Percentiles rank a stretch among this genome's conserved stretches.
These are phyloP conservation scores for Agrotis clavis DNA, from an alignment of 2,888 invertebrate species.

Conservation along the genomic window DNA sequence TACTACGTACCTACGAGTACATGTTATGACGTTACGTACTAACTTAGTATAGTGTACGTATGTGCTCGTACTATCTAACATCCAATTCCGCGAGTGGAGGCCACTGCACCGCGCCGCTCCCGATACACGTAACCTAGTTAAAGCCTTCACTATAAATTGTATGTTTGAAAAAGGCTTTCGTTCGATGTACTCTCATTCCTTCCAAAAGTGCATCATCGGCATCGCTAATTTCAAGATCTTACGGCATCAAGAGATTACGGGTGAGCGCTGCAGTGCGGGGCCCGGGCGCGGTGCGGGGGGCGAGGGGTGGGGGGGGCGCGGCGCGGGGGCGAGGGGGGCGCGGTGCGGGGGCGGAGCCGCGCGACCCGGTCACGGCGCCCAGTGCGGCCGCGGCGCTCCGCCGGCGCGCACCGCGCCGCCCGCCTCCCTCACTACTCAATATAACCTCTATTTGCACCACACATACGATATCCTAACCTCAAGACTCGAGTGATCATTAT, in stretches of 20 bases:
- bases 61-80: slow-evolving; percentile 17
- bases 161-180: slow-evolving; percentile 58
- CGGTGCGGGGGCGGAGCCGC: slow-evolving; percentile 68
- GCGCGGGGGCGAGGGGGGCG: slow-evolving; percentile 48
- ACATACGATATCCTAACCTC: slow-evolving; percentile 54
- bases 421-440: slow-evolving; percentile 54
- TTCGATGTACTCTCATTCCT: slow-evolving; percentile 38
- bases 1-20: slow-evolving; percentile 5
- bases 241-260: slow-evolving; percentile 87
- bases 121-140: slow-evolving; percentile 41
- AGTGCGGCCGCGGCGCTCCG: slow-evolving; percentile 90
- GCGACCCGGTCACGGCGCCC: slow-evolving; percentile 87
- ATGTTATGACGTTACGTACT: slow-evolving; percentile 16
- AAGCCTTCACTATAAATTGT: slow-evolving; percentile 29
- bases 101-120: slow-evolving; percentile 9
- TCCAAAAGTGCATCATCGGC: slow-evolving; percentile 84
- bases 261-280: slow-evolving; percentile 85
- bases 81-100: slow-evolving; percentile 15
- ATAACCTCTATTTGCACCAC: slow-evolving; percentile 66
- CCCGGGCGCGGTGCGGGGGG: slow-evolving; percentile 63
- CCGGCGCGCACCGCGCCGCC: slow-evolving; percentile 85
- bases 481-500: slow-evolving; percentile 55
- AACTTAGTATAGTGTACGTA: slow-evolving; percentile 6
- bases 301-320: slow-evolving; percentile 61
- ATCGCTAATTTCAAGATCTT: slow-evolving; percentile 86